Conservation (phyloP, 2,113 vertebrate species). For the Nerophis lumbriciformis region DNA sequence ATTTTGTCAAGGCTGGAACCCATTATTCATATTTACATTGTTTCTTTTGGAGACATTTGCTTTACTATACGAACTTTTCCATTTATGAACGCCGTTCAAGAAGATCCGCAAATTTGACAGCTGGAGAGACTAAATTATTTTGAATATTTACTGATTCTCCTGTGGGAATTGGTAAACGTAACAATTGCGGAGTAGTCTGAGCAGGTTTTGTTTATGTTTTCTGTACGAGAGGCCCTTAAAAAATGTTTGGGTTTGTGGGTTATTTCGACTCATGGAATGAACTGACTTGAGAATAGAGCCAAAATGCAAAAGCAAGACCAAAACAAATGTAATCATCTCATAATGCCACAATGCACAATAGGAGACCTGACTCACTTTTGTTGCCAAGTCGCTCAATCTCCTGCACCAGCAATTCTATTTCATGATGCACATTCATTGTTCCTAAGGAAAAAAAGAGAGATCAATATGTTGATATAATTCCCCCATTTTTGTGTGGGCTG, state of each 20-base stretch:
- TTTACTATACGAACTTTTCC: too few relatives aligned
- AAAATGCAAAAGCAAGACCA: neutral
- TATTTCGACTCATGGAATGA: neutral
- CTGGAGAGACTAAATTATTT: neutral
- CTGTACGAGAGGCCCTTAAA: neutral
- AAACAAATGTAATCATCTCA: neutral
- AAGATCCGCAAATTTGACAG: too few relatives aligned
- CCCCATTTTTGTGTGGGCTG: neutral
- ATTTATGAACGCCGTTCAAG: too few relatives aligned
- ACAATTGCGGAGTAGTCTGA: neutral
- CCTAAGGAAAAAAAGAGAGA: constrained; percentile 23
- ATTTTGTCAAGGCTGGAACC: too few relatives aligned
- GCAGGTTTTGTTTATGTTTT: neutral
- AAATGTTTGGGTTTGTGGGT: neutral
- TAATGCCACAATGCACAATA: neutral
- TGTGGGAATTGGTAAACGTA: neutral
- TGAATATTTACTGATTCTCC: neutral
- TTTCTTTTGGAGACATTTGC: too few relatives aligned
- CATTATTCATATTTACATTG: too few relatives aligned
- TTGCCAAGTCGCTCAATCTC: constrained; percentile 89
- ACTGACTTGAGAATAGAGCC: neutral
- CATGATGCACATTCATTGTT: constrained; percentile 87
- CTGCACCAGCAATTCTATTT: constrained; percentile 81
- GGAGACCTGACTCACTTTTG: constrained; percentile 75
- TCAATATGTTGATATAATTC: neutral